phyloP scores from a whole-genome alignment of 2,888 invertebrate species.

The Odontomyia ornata region DNA sequence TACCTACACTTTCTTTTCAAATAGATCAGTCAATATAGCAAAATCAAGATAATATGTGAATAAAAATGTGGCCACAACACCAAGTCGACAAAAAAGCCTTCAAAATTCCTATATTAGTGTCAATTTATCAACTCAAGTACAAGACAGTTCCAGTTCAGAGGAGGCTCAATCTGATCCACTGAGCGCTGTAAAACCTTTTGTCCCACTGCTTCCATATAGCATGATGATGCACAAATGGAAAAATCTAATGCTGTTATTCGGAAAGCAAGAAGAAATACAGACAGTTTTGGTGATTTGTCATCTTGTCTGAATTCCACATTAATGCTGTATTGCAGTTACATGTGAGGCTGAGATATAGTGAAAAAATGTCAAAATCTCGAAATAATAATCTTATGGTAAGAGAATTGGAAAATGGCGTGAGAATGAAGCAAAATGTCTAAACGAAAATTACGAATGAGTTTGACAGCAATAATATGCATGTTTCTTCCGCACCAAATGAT shows the following conservation, averaged over 20 bases:
- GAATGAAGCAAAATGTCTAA: conserved; percentile 64
- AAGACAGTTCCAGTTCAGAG: conserved; percentile 86
- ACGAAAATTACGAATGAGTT: conserved; percentile 60
- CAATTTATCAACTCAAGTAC: conserved; percentile 74
- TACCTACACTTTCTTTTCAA: conserved; percentile 41
- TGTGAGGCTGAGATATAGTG: conserved; percentile 61
- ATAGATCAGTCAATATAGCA: no score
- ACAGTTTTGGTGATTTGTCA: conserved; percentile 39
- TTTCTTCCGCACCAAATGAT: no score
- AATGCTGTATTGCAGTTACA: conserved; percentile 64
- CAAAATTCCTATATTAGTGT: conserved; percentile 75
- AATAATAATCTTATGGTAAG: conserved; percentile 60
- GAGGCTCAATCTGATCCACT: conserved; percentile 64
- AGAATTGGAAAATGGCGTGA: conserved; percentile 65
- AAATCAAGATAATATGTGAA: conserved; percentile 60
- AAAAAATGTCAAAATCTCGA: conserved; percentile 56
- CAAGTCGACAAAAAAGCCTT: conserved; percentile 66
- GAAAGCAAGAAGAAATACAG: conserved; percentile 55
- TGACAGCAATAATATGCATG: conserved; percentile 19
- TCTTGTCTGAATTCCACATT: conserved; percentile 66
- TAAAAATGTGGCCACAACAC: conserved; percentile 60
- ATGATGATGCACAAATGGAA: conserved; percentile 72
- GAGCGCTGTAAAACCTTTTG: conserved; percentile 66
- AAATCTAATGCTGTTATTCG: conserved; percentile 57
- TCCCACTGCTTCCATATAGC: conserved; percentile 73